These are phyloP conservation scores for Micronycteris hirsuta DNA, from an alignment of 2,113 vertebrate genomes.

Conservation along the genomic window DNA sequence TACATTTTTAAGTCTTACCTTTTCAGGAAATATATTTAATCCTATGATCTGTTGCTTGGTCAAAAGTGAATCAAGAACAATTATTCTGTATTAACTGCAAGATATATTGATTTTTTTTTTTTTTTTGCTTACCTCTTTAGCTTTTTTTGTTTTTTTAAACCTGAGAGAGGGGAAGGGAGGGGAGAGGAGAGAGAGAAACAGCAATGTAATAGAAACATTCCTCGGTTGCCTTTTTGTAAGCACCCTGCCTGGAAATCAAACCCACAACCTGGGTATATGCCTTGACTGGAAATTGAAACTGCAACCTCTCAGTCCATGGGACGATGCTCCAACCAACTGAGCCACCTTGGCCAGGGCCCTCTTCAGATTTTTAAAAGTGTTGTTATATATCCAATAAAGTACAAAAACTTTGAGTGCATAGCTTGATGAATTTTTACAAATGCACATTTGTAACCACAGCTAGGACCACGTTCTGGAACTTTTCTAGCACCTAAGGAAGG, in stretches of 20 bases:
- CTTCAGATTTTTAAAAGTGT: not conserved
- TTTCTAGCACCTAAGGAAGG: not conserved
- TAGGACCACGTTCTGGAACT: not conserved
- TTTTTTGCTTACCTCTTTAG: not conserved
- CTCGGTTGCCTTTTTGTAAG: too few species aligned
- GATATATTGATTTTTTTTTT: not conserved
- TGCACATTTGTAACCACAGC: not conserved
- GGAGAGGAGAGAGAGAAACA: too few species aligned
- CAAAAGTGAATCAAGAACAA: not conserved
- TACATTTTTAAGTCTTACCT: not conserved
- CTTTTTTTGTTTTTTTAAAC: not conserved
- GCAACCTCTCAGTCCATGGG: too few species aligned
- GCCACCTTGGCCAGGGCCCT: too few species aligned
- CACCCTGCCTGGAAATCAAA: too few species aligned
- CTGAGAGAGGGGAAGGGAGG: too few species aligned
- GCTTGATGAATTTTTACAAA: not conserved
- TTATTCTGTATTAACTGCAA: not conserved
- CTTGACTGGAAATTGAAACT: too few species aligned
- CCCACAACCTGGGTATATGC: too few species aligned
- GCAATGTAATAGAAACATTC: too few species aligned
- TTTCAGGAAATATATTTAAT: slow-evolving; percentile 25
- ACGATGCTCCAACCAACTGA: too few species aligned
- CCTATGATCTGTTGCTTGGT: not conserved
- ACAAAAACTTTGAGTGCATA: not conserved
- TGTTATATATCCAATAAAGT: not conserved